These are phyloP conservation scores for Coranthus polyacanthus DNA, from an alignment of 2,797 vertebrate genomes.

Conservation along the genomic window DNA sequence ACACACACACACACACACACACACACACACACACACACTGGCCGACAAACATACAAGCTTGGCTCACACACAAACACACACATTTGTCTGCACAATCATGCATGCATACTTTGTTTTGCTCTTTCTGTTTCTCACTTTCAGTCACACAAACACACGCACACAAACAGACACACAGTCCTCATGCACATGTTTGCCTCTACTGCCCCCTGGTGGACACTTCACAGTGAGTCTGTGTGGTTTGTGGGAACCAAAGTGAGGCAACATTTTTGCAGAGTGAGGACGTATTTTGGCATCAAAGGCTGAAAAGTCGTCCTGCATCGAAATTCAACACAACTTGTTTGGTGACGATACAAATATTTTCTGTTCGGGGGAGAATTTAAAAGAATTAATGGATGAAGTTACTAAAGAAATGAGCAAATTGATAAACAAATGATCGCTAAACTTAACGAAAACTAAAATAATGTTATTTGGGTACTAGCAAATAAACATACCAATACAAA, in stretches of 20 bases:
- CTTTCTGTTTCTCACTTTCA: constrained; percentile 20
- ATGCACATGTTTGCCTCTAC: constrained; percentile 22
- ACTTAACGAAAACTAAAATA: too few relatives aligned
- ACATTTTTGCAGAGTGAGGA: constrained; percentile 23
- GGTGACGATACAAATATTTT: too few relatives aligned
- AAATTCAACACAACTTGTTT: too few relatives aligned
- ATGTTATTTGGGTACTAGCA: too few relatives aligned
- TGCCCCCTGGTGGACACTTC: constrained; percentile 41
- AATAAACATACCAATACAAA: too few relatives aligned
- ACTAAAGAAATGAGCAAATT: too few relatives aligned
- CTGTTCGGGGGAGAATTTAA: too few relatives aligned
- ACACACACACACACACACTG: constrained; percentile 13
- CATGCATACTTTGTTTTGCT: constrained; percentile 56
- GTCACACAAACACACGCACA: neutral
- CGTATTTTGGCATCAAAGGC: constrained; percentile 14
- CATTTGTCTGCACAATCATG: constrained; percentile 61
- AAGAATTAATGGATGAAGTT: too few relatives aligned
- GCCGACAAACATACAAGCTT: constrained; percentile 52
- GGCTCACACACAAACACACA: constrained; percentile 61
- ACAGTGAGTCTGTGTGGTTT: neutral
- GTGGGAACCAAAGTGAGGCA: constrained; percentile 16
- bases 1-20: constrained; percentile 9
- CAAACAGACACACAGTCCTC: constrained; percentile 3
- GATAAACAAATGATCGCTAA: too few relatives aligned
- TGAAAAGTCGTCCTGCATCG: too few relatives aligned